A percentile compares a stretch with the other conserved stretches of the same genome.
Conservation (phyloP, 2,113 vertebrate genomes). For the Alouatta palliata region DNA sequence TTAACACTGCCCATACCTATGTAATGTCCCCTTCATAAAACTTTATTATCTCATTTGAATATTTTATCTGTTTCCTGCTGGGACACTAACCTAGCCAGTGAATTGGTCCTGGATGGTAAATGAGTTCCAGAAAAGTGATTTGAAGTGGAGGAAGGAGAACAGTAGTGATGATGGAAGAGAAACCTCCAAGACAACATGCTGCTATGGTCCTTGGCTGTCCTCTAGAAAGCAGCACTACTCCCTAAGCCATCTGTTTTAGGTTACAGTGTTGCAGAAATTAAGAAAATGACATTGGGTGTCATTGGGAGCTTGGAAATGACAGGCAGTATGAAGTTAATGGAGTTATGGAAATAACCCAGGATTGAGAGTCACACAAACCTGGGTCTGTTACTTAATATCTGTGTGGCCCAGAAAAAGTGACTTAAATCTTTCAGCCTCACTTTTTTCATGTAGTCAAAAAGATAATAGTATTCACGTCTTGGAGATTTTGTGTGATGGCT, state of each 20-base stretch:
- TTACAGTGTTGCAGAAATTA: constrained; percentile 42
- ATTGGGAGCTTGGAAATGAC: constrained; percentile 16
- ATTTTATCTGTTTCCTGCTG: background rate
- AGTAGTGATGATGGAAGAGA: background rate
- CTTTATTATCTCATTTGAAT: background rate
- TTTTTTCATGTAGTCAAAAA: background rate
- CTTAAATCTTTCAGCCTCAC: background rate
- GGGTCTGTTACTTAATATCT: background rate
- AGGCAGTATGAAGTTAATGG: background rate
- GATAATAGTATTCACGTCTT: background rate
- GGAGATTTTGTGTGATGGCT: background rate
- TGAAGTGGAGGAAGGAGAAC: background rate
- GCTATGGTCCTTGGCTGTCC: constrained; percentile 67
- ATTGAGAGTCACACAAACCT: background rate
- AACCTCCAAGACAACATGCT: constrained; percentile 35
- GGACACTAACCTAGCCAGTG: background rate
- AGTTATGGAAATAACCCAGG: background rate
- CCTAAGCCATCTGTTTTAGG: constrained; percentile 65
- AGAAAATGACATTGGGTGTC: constrained; percentile 62
- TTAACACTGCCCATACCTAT: background rate
- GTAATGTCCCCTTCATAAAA: background rate
- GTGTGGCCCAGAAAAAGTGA: background rate
- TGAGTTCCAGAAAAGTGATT: constrained; percentile 25
- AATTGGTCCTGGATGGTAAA: background rate
- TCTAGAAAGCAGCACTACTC: constrained; percentile 55